These are phyloP conservation scores for Tragopan temminckii DNA, from an alignment of 2,797 vertebrate genomes.

Conservation along the genomic window DNA sequence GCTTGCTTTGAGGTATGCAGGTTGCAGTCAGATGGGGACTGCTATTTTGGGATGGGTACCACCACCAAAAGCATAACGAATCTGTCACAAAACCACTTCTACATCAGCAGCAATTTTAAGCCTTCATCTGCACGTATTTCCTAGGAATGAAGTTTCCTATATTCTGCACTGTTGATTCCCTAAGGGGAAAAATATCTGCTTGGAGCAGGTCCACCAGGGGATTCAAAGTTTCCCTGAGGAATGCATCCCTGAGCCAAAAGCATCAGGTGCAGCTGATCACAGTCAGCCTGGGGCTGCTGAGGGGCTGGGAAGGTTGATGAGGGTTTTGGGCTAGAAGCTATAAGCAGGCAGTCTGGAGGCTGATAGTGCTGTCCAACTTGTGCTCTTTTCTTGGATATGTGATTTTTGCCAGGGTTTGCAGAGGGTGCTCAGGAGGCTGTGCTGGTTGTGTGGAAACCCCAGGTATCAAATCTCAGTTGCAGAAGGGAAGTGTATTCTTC, in stretches of 20 bases:
- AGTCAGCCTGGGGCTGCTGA: neutral
- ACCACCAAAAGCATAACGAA: neutral
- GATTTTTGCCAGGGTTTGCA: rapidly evolving
- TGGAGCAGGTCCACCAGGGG: neutral
- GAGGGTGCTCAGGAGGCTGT: rapidly evolving
- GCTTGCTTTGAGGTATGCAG: neutral
- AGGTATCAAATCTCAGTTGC: neutral
- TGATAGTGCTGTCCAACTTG: neutral
- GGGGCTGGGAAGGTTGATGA: neutral
- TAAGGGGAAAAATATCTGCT: neutral
- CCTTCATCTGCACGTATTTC: rapidly evolving
- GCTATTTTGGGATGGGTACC: neutral
- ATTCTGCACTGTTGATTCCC: neutral
- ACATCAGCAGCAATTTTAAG: neutral
- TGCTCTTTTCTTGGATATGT: neutral
- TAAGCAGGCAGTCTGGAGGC: neutral
- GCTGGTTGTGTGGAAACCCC: neutral
- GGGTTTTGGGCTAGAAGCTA: neutral
- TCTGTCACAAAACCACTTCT: neutral
- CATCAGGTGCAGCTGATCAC: slow-evolving; percentile 54
- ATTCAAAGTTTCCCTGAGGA: slow-evolving; percentile 17
- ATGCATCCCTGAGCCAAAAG: neutral
- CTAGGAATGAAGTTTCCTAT: neutral
- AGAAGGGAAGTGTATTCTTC: neutral
- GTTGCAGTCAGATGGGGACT: neutral